Conservation (phyloP, 2,113 vertebrate genomes). For the Chrysochloris asiatica region DNA sequence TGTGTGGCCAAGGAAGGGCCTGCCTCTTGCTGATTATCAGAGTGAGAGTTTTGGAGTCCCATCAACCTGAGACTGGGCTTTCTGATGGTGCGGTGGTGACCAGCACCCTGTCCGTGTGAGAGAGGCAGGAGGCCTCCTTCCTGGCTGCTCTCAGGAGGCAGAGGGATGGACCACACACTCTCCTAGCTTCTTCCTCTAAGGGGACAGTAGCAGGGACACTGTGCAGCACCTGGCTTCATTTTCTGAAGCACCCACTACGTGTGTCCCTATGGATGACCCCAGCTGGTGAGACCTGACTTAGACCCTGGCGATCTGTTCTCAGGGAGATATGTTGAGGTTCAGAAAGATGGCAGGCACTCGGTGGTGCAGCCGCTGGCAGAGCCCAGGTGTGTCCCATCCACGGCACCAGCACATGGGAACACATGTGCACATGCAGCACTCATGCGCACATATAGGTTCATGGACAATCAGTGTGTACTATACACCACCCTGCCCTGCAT, state of each 20-base stretch:
- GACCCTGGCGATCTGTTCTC: not conserved
- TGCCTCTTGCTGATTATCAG: not conserved
- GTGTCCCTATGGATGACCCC: not conserved
- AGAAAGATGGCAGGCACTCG: not conserved
- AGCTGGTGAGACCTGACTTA: not conserved
- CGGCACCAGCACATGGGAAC: too few relatives aligned
- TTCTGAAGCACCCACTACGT: not conserved
- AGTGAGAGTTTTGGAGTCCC: not conserved
- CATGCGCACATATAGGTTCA: not conserved
- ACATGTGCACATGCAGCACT: not conserved
- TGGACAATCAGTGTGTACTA: fast-evolving
- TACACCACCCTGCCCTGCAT: not conserved
- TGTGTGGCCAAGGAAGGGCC: not conserved
- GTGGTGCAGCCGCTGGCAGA: not conserved
- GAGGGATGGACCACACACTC: not conserved
- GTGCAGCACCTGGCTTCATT: not conserved
- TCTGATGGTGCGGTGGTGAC: fast-evolving
- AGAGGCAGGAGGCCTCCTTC: not conserved
- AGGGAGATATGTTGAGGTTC: not conserved
- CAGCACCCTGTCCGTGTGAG: too few relatives aligned
- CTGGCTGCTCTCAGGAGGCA: not conserved
- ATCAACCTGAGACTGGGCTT: not conserved
- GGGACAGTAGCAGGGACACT: not conserved
- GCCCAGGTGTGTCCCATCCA: not conserved
- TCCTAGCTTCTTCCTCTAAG: not conserved